Conservation (phyloP, 2,113 vertebrate species). For the Piprites chloris region DNA sequence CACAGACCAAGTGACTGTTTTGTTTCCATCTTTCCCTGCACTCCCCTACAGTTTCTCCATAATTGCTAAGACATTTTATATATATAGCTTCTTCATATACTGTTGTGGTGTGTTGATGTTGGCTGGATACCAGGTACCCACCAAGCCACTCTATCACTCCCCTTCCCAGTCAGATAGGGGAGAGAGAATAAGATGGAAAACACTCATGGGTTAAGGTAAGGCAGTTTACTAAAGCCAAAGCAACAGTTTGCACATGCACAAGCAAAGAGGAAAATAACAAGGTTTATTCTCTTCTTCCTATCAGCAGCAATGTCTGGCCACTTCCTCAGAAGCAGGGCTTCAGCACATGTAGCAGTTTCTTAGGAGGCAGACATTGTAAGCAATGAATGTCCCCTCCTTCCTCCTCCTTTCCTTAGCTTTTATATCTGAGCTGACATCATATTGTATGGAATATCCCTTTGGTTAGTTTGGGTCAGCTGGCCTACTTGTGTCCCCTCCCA, state of each 20-base stretch:
- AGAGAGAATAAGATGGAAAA: neutral
- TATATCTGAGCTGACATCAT: neutral
- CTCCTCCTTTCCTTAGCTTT: neutral
- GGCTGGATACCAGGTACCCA: neutral
- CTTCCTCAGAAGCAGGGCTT: neutral
- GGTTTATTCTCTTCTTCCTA: neutral
- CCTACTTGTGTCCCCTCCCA: neutral
- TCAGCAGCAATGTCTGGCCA: neutral
- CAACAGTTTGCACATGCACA: neutral
- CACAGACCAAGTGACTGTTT: accelerated
- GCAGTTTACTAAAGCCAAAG: neutral
- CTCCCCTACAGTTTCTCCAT: neutral
- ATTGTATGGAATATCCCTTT: neutral
- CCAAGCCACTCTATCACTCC: neutral
- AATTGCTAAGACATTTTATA: neutral
- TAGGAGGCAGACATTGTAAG: neutral
- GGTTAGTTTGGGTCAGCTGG: neutral
- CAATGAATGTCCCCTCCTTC: neutral
- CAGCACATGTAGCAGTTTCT: neutral
- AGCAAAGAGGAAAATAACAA: neutral
- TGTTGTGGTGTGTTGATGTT: neutral
- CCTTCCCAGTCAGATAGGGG: neutral
- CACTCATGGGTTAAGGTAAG: neutral
- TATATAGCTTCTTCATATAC: accelerated
- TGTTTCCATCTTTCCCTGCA: neutral